phyloP scores from a whole-genome alignment of 2,113 vertebrate genomes.

The Indicator indicator region DNA sequence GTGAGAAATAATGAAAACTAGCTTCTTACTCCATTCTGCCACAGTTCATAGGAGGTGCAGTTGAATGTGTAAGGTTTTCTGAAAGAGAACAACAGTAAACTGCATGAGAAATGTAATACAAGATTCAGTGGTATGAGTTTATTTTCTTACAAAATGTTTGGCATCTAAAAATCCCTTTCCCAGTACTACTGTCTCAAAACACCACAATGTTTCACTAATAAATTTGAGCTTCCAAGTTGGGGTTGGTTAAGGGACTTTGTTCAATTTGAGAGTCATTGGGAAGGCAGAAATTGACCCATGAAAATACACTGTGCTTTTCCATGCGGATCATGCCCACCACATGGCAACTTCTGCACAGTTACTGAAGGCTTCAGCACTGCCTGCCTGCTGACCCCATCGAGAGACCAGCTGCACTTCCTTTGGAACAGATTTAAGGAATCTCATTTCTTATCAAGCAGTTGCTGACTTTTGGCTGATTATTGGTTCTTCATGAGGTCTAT shows the following conservation, averaged over 20 bases:
- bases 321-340: not conserved
- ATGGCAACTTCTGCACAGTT: not conserved
- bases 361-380: not conserved
- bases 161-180: not conserved
- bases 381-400: fast-evolving
- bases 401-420: not conserved
- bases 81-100: not conserved
- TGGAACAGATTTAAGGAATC: not conserved
- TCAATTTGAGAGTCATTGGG: not conserved
- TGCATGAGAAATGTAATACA: not conserved
- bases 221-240: not conserved
- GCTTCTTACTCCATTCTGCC: not conserved
- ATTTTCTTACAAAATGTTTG: not conserved
- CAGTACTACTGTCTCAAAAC: not conserved
- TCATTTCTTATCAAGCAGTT: not conserved
- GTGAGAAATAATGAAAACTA: slow-evolving; percentile 13
- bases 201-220: fast-evolving
- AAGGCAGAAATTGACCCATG: not conserved
- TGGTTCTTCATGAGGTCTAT: not conserved
- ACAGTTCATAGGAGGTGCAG: not conserved
- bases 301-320: not conserved
- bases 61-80: not conserved
- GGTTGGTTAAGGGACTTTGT: not conserved
- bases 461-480: not conserved
- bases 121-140: not conserved